A percentile compares a stretch with the other conserved stretches of the same genome.
Conservation (phyloP, 2,888 invertebrate genomes). For the Dioctria rufipes region DNA sequence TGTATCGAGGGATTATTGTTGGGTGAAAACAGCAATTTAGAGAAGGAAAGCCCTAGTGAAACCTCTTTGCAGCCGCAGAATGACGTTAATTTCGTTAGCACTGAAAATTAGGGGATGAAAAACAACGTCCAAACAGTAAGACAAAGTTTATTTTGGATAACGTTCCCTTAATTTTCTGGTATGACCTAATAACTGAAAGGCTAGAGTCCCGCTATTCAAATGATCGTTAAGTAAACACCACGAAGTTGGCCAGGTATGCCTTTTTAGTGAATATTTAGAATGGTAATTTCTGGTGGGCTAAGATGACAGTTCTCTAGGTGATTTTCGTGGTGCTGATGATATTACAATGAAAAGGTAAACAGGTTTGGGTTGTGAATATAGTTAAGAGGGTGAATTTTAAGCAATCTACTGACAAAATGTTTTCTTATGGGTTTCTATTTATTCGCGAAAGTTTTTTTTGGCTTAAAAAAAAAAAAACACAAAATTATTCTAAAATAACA, state of each 20-base stretch:
- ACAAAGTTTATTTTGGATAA: slow-evolving; percentile 31
- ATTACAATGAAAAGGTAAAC: not conserved
- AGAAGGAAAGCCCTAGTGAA: slow-evolving; percentile 37
- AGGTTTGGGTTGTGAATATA: too few species aligned
- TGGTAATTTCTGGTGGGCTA: slow-evolving; percentile 4
- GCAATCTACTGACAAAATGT: too few species aligned
- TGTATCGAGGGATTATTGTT: slow-evolving; percentile 45
- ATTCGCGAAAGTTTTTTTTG: too few species aligned
- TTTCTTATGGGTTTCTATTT: too few species aligned
- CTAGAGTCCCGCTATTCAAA: slow-evolving; percentile 30
- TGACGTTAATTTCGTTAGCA: slow-evolving; percentile 44
- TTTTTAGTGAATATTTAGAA: not conserved
- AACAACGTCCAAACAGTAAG: slow-evolving; percentile 31
- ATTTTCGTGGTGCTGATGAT: slow-evolving; percentile 32
- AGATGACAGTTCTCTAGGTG: slow-evolving; percentile 23
- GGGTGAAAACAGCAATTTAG: slow-evolving; percentile 46
- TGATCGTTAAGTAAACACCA: slow-evolving; percentile 39
- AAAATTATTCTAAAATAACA: too few species aligned
- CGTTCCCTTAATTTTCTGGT: slow-evolving; percentile 34
- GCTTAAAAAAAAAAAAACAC: too few species aligned
- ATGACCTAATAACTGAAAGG: slow-evolving; percentile 42
- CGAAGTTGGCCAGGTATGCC: slow-evolving; percentile 28
- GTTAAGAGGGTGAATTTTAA: too few species aligned
- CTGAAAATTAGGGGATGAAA: slow-evolving; percentile 41
- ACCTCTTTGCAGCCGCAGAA: slow-evolving; percentile 44